Evolutionary conservation across 1,140 invertebrate species (phyloP), one percentile per base, ranked within the genome.

Genomic region (Drosophila santomea): DNA sequence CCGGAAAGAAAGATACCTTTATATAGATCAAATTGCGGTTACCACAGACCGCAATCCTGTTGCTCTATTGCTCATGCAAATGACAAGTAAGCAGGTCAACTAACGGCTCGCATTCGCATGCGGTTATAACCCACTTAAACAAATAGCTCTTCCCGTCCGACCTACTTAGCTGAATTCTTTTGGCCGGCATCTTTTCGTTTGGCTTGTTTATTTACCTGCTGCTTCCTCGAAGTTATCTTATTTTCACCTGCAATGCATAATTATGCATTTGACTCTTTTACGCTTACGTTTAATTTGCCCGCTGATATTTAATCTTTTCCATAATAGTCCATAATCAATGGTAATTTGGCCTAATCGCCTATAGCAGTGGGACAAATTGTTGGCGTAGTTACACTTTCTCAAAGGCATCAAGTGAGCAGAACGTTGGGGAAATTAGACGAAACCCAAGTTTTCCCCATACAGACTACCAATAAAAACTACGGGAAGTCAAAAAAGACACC

Each of bases 111-210:
- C 85, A 63, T 71, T 85, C 80, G 77, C 77, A 89, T 80, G 74
- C 85, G 84, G 84, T 84, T 89, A 89, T 84, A 84, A 80, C 77
- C 77, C 78, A 84, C 68, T 80, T 82, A 80, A 89, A 80, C 74
- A 89, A 89, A 89, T 89, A 90, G 79, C 80, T 80, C 80, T 84
- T 75, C 75, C 74, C 80, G 63, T 43, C 48, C 57, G 48, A 51
- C 23, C 25, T 15, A 5, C 47, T 28, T 5, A 11, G 25, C 48
- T 17, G 48, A 32, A 35, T 28, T 51, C 48, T 35, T 28, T 15
- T 17, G 11, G 54, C 69, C 80, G 75, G 75, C 80, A 79, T 84
- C 58, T 66, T 58, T 41, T 36, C 44, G n/a, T 41, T 44, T 45
- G 52, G 54, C 43, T 38, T 71, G 64, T 71, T 71, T 57, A 56